Evolutionary conservation across 2,888 invertebrate species (phyloP), one percentile per base, ranked within the genome.

Genomic region (Alviniconcha strummeri): DNA sequence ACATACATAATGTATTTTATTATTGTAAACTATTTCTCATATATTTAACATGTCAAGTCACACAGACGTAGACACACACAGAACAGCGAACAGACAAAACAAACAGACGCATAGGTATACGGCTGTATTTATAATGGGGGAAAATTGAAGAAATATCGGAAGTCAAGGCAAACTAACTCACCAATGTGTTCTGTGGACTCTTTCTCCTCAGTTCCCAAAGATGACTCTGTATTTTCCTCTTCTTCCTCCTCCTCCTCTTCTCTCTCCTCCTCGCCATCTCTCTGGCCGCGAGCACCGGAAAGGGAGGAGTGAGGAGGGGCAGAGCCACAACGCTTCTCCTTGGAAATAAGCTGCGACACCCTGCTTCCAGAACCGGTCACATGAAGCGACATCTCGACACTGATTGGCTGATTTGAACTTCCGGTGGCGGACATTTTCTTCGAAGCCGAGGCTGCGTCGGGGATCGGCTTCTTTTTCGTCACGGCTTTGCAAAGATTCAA

Each of bases 291-390:
- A 9, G 67, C 19, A 17, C n/a, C 78, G 36, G 74, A 67, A 8
- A 82, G 69, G 6, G 57, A 72, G 60, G 84, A 54, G n/a, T 64
- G 78, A 8, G 84, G 84, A 6, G 84, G 84, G 17, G 84, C 84
- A 13, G 84, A 84, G 15, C 84, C 84, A 52, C 84, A 84, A 6
- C 84, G 56, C 60, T 80, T 83, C 83, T 83, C 83, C n/a, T 67
- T 69, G 13, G 72, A 55, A 77, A 77, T 8, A 36, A 77, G 15
- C 69, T 82, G 72, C 9, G 57, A 71, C 71, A 74, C 60, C 36
- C 60, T 72, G 19, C 56, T 13, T 9, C 52, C 60, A 15, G n/a
- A 36, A 8, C 60, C 72, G 13, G 72, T n/a, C 55, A 57, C 60
- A 17, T 36, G 72, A 60, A 55, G 56, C 5, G 36, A 8, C 13